Conservation (phyloP, 2,888 invertebrate genomes). For the Acanthococcus lagerstroemiae region DNA sequence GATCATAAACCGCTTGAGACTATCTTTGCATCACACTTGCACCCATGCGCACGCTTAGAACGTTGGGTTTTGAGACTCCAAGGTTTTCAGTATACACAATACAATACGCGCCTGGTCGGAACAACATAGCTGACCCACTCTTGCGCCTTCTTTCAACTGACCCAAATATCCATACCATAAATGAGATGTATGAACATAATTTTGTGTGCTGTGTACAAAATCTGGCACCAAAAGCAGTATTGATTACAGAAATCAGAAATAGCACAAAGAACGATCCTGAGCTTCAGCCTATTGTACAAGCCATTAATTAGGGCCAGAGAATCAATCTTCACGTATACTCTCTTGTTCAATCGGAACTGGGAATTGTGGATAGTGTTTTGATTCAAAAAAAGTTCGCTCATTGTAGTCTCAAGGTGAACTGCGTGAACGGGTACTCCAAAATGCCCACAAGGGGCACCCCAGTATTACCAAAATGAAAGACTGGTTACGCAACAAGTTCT, state of each 20-base stretch:
- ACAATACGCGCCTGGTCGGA: not conserved
- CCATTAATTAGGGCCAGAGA: not conserved
- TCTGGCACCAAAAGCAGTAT: not conserved
- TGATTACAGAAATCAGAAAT: not conserved
- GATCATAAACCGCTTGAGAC: no score
- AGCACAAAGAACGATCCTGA: not conserved
- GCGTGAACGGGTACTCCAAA: not conserved
- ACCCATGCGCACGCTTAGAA: no score
- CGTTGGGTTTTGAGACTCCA: no score
- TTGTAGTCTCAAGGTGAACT: not conserved
- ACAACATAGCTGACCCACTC: not conserved
- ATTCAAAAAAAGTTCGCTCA: not conserved
- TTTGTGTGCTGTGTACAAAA: not conserved
- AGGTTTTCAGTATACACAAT: not conserved
- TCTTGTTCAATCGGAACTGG: not conserved
- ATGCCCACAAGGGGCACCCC: slow-evolving; percentile 26
- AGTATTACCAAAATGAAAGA: slow-evolving; percentile 26
- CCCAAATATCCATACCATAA: not conserved
- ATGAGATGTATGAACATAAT: not conserved
- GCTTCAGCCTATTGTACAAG: no score
- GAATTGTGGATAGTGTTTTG: not conserved
- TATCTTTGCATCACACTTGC: no score
- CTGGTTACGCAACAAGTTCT: slow-evolving; percentile 15
- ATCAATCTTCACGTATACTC: not conserved
- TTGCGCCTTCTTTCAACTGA: no score